These are phyloP conservation scores for Ormyrus thymus DNA, from an alignment of 2,888 invertebrate genomes.

Conservation along the genomic window DNA sequence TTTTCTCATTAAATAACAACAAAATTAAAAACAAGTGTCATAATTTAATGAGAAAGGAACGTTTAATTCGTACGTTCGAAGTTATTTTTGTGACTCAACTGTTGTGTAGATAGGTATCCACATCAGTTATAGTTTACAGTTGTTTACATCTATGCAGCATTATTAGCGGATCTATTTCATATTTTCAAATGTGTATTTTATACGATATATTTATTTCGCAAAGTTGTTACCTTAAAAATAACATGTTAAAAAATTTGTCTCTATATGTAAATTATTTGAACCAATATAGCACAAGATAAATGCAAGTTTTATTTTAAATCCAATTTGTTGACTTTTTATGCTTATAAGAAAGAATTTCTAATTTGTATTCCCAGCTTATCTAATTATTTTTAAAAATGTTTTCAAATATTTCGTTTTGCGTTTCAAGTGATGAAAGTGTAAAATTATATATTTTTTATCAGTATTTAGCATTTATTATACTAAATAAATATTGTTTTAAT, in stretches of 20 bases:
- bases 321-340: conserved; percentile 30
- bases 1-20: conserved; percentile 29
- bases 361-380: conserved; percentile 1
- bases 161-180: conserved; percentile 53
- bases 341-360: conserved; percentile 3
- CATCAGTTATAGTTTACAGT: conserved; percentile 42
- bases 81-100: conserved; percentile 47
- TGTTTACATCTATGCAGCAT: conserved; percentile 42
- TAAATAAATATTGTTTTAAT: conserved; percentile 22
- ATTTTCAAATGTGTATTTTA: conserved; percentile 57
- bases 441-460: not conserved
- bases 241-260: conserved; percentile 53
- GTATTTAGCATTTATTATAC: not conserved
- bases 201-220: conserved; percentile 55
- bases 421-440: not conserved
- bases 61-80: conserved; percentile 32
- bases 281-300: conserved; percentile 44
- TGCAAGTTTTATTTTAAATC: conserved; percentile 40
- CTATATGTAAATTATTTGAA: conserved; percentile 52
- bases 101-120: conserved; percentile 32
- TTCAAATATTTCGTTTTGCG: conserved; percentile 15
- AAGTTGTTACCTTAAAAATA: conserved; percentile 50
- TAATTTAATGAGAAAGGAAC: conserved; percentile 33
- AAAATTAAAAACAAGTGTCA: conserved; percentile 11
- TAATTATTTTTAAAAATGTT: conserved; percentile 28